phyloP scores from a whole-genome alignment of 2,113 vertebrate genomes.

The Cinclus mexicanus region DNA sequence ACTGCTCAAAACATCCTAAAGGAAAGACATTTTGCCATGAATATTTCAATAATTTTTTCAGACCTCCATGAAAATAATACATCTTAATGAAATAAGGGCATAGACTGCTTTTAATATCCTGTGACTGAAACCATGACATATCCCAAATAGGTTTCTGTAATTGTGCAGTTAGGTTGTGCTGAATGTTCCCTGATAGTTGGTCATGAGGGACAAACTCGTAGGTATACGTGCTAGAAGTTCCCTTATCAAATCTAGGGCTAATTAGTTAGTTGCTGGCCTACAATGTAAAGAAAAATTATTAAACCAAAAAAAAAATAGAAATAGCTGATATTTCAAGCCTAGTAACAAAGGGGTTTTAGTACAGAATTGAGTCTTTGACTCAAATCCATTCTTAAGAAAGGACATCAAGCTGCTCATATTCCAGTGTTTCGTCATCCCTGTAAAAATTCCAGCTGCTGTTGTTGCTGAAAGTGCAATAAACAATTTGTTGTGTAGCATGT shows the following conservation, averaged over 20 bases:
- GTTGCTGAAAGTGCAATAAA: not conserved
- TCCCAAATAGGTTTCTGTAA: not conserved
- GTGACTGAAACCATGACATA: not conserved
- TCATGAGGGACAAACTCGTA: not conserved
- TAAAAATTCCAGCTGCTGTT: not conserved
- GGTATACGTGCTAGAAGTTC: not conserved
- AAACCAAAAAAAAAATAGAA: not conserved
- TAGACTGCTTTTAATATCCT: not conserved
- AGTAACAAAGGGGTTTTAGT: not conserved
- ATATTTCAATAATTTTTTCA: not conserved
- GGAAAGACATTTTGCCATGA: not conserved
- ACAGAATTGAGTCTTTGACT: not conserved
- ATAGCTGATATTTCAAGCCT: not conserved
- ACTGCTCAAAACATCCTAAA: not conserved
- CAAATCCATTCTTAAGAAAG: not conserved
- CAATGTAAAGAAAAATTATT: not conserved
- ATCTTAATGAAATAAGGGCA: not conserved
- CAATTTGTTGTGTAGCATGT: not conserved
- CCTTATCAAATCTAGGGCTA: not conserved
- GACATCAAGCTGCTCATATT: not conserved
- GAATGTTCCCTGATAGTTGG: not conserved
- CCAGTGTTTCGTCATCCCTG: accelerated
- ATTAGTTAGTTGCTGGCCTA: not conserved
- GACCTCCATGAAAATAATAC: not conserved
- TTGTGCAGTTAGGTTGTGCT: not conserved